Evolutionary conservation across 2,113 vertebrate genomes (phyloP), one percentile per base, ranked within the genome.

Genomic region (Calcarius ornatus): DNA sequence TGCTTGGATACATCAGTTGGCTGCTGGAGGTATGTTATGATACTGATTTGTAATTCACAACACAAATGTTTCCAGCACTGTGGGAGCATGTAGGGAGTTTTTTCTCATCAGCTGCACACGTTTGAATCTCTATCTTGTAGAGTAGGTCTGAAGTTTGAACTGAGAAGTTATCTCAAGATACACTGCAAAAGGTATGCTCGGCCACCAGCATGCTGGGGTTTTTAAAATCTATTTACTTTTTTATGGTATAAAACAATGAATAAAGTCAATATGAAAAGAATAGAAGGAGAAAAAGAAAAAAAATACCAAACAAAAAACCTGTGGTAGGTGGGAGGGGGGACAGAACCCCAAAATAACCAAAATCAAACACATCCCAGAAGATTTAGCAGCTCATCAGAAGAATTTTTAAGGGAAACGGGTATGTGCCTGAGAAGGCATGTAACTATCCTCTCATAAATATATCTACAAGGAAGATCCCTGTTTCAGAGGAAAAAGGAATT

Each of bases 301-400:
- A 30, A 51, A 40, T 9, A 35, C 12, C 9, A 31, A 57, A 22
- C 13, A 57, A 35, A 48, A 40, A 43, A 6, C 3, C 3, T 8
- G 4, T 10, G 25, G 35, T 2, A 4, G 5, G 10, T 10, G 8
- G 8, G 25, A 42, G 5, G 2, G 5, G 9, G 22, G 9, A 22
- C 6, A 50, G 15, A 57, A 38, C 4, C 25, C 35, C 28, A 16
- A 53, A 51, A 11, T 10, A 45, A 56, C 35, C 5, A 35, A 48
- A 56, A 51, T 4, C 33, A 38, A 60, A 42, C 3, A 31, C 3
- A 51, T n/a, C 24, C 21, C 37, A 85, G 45, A 56, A 81, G 19
- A 78, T 57, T 57, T 24, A 66, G 21, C 19, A 65, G 31, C 4
- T 81, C 68, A 47, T 50, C 5, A 47, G 16, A 68, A 63, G 16